phyloP scores from a whole-genome alignment of 2,113 vertebrate species.

The Haemorhous mexicanus region DNA sequence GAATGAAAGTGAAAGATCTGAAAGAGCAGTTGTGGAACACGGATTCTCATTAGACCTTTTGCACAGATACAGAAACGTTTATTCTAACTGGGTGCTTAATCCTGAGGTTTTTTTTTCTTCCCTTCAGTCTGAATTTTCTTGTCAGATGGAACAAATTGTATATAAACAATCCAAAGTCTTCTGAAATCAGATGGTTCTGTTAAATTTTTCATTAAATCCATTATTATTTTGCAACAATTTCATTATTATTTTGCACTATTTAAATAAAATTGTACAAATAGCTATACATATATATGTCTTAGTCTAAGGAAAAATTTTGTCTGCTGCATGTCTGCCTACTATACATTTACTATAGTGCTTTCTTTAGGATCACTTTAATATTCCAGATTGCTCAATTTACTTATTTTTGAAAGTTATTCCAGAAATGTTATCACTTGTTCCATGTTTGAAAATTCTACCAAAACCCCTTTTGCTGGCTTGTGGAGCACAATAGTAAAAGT shows the following conservation, averaged over 20 bases:
- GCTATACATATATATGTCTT: background rate
- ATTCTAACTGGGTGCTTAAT: background rate
- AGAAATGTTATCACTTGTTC: background rate
- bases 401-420: background rate
- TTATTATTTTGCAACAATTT: background rate
- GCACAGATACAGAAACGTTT: background rate
- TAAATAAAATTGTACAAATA: background rate
- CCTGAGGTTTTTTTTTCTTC: background rate
- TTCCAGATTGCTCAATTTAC: background rate
- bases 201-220: background rate
- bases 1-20: background rate
- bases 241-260: background rate
- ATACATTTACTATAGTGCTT: background rate
- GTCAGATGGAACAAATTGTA: background rate
- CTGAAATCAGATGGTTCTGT: background rate
- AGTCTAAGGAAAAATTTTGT: background rate
- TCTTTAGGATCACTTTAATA: background rate
- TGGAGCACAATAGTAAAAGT: background rate
- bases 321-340: background rate
- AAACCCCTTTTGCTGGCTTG: fast-evolving
- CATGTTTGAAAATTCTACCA: background rate
- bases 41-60: background rate
- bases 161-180: background rate
- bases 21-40: background rate
- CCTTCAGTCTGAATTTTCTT: background rate